These are phyloP conservation scores for Saguinus imperator DNA, from an alignment of 2,113 vertebrate genomes.

Conservation along the genomic window DNA sequence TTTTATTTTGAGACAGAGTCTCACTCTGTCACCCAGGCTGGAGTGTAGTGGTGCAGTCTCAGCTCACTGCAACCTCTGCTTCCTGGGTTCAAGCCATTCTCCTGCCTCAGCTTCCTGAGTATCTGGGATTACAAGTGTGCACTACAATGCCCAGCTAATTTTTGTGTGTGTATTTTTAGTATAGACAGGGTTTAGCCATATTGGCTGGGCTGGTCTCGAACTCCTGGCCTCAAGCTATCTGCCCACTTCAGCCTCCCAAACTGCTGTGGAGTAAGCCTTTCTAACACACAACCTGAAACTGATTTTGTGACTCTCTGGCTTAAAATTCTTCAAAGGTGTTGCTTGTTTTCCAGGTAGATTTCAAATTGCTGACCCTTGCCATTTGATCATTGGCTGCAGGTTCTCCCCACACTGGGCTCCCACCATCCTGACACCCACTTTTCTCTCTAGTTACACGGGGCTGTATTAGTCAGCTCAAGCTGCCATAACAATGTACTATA, in stretches of 20 bases:
- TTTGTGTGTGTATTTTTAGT: no score
- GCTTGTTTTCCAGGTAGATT: background rate
- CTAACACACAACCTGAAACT: background rate
- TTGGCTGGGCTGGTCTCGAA: no score
- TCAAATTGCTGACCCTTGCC: background rate
- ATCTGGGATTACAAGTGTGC: no score
- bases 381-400: background rate
- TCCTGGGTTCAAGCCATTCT: no score
- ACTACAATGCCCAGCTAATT: no score
- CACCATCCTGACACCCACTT: background rate
- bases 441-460: background rate
- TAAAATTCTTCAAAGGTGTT: background rate
- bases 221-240: no score
- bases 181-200: no score
- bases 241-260: no score
- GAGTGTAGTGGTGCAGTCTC: rapidly evolving
- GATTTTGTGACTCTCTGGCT: rapidly evolving
- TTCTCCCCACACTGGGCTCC: background rate
- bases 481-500: background rate
- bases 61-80: no score
- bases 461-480: background rate
- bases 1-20: no score
- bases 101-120: no score
- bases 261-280: background rate
- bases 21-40: no score